Conservation (phyloP, 2,113 vertebrate species). For the Coregonus clupeaformis region DNA sequence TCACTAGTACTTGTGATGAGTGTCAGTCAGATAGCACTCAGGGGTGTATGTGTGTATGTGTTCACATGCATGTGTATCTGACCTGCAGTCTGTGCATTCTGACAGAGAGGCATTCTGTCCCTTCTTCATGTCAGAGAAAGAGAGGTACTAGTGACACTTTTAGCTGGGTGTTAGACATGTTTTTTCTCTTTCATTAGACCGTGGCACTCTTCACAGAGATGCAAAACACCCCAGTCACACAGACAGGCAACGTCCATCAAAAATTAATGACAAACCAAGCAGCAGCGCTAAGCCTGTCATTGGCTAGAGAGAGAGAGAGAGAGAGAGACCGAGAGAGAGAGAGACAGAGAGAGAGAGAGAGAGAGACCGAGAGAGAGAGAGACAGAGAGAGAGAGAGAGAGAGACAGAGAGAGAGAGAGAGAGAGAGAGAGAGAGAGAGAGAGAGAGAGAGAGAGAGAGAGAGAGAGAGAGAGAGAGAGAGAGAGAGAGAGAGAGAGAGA, state of each 20-base stretch:
- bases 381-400: too few relatives aligned
- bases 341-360: too few relatives aligned
- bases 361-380: background rate
- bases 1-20: background rate
- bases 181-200: constrained; percentile 17
- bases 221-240: background rate
- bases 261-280: constrained; percentile 28
- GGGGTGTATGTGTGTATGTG: too few relatives aligned
- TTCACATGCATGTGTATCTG: too few relatives aligned
- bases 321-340: too few relatives aligned
- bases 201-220: constrained; percentile 4
- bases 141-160: constrained; percentile 19
- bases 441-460: too few relatives aligned
- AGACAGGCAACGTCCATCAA: constrained; percentile 18
- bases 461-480: too few relatives aligned
- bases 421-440: too few relatives aligned
- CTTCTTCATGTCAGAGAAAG: constrained; percentile 9
- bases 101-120: background rate
- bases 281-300: background rate
- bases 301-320: background rate
- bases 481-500: too few relatives aligned
- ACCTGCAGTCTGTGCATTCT: background rate
- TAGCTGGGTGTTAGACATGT: constrained; percentile 1
- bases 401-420: too few relatives aligned
- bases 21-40: background rate